Base-by-base conservation (phyloP, 2,797 vertebrate genomes). In the Botia almorhae region DNA sequence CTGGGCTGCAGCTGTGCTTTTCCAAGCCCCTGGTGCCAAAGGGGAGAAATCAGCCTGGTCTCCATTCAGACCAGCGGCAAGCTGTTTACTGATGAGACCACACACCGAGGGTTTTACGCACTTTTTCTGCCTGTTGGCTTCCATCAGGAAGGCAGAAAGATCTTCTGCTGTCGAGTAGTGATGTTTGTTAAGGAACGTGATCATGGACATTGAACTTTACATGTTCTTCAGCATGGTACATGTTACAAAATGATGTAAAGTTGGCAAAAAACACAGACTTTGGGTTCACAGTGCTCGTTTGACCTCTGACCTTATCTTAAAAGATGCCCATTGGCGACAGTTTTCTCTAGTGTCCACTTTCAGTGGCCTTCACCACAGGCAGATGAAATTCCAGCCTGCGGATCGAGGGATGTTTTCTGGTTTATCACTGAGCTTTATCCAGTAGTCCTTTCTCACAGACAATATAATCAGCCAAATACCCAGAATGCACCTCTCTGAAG, bases 1-100 rank as follows among this genome's bases (percentile, higher is more conserved):
- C 80, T 83, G 83, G 82, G 80, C 56, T 82, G 79, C 89, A 88
- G 84, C 87, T 90, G 85, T 87, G 80, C 82, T 84, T 88, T 86
- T 82, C 81, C 84, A 82, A 70, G 39, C 78, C 83, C 21, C 69
- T 75, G 51, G 50, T 73, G 78, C 51, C 4, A 69, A 33, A 77
- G 75, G 74, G 70, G 71, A 48, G 33, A 68, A 61, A 64, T 29
- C 61, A 36, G 63, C n/a, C 17, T n/a, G 63, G 33, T 65, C 63
- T 65, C 33, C 33, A 36, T 65, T 63, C 56, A 67, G 71, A 70
- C 79, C 75, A 51, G 73, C 69, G 69, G 73, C 81, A 82, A 56
- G 33, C 73, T 80, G 78, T 78, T 83, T 77, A 81, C 78, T 70
- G 80, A 82, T 74, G 88, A 88, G 84, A 87, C 87, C 89, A 85